Conservation (phyloP, 92 coral and sea anemone species). For the Paragorgia papillata region DNA sequence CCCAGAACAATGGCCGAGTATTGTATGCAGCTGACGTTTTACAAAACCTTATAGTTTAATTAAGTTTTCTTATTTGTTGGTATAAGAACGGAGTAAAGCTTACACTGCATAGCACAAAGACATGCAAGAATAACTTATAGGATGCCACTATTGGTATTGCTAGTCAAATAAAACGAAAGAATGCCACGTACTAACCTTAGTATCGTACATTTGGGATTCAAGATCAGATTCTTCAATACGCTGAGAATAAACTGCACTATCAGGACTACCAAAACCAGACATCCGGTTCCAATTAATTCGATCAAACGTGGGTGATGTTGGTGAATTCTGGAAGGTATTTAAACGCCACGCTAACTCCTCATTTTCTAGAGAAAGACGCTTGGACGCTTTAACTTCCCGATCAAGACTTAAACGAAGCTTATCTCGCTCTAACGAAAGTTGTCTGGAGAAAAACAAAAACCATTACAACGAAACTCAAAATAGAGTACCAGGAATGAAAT, state of each 20-base stretch:
- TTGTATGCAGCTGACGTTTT: no score
- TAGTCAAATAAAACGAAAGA: no score
- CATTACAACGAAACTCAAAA: no score
- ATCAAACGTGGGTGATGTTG: slow-evolving; percentile 31
- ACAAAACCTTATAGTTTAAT: no score
- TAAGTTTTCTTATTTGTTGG: no score
- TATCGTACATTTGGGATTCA: slow-evolving; percentile 21
- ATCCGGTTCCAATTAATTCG: slow-evolving; percentile 23
- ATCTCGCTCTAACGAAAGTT: slow-evolving; percentile 93
- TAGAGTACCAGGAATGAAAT: no score
- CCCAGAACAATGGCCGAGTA: no score
- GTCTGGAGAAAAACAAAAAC: slow-evolving; percentile 53
- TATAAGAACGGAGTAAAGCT: no score
- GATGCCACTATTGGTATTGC: no score
- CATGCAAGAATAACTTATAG: no score
- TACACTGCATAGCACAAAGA: no score
- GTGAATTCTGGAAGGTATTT: slow-evolving; percentile 30
- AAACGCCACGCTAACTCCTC: slow-evolving; percentile 96
- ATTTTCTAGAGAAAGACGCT: slow-evolving; percentile 89
- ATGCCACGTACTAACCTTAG: slow-evolving; percentile 33
- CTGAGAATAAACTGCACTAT: slow-evolving; percentile 43
- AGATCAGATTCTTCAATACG: slow-evolving; percentile 36
- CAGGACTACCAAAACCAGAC: slow-evolving; percentile 34
- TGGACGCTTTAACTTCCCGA: slow-evolving; percentile 75
- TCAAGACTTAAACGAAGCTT: slow-evolving; percentile 79